Evolutionary conservation across 2,888 invertebrate species (phyloP), one percentile per base, ranked within the genome.

Genomic region (Cataglyphis cursor): DNA sequence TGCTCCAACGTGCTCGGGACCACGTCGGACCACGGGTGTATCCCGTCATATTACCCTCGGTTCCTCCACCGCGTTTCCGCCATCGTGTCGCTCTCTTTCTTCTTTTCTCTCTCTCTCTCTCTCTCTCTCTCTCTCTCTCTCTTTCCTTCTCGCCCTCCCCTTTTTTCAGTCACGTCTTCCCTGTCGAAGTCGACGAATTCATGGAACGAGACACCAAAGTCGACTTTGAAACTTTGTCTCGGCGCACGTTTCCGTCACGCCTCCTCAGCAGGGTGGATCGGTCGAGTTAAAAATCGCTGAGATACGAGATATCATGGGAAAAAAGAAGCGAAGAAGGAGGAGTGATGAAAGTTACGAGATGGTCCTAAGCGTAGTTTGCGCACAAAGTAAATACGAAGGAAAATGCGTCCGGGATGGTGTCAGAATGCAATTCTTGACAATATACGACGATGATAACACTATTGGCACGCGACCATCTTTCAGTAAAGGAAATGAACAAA

Each of bases 1-100:
- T 44, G 90, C 64, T 86, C 85, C 83, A 85, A 88, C 89, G 82
- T 85, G 80, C 88, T 88, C 76, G 61, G 74, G 70, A 80, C 15
- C n/a, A 86, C 84, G 76, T 84, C 80, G 75, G 85, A 80, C 82
- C 75, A 51, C 18, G 68, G 68, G 35, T 24, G 24, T 44, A 44
- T 54, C 24, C 28, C 78, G 72, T 65, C 70, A 59, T 61, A 48
- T 48, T 48, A 48, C 75, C 72, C 31, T 44, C 24, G 10, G 15
- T 15, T 61, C 12, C 21, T 41, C n/a, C 41, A 12, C 28, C 24
- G 8, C 48, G 54, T 59, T 73, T 51, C 41, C 28, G 12, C 72
- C 41, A 21, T 73, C 18, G 21, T 64, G 28, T 54, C 3, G 18
- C 24, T 24, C 41, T 24, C 12, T 41, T 38, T 75, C 44, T 6